phyloP scores from a whole-genome alignment of 2,113 vertebrate genomes.

The Vulpes vulpes region DNA sequence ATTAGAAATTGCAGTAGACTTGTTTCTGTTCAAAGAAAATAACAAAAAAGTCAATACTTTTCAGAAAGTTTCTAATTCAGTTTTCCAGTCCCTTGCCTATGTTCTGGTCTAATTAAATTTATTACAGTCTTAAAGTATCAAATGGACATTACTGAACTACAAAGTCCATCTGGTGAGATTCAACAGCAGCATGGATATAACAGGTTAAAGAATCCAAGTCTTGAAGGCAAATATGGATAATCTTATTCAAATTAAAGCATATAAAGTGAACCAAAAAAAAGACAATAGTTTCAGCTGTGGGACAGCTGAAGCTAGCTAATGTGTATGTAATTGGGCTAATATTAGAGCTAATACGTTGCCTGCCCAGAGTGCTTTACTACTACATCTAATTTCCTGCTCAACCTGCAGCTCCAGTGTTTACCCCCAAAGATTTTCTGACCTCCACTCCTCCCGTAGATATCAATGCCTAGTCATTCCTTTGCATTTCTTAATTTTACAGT shows the following conservation, averaged over 20 bases:
- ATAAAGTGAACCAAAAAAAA: neutral
- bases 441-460: rapidly evolving
- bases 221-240: neutral
- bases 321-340: neutral
- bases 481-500: neutral
- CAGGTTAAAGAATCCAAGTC: neutral
- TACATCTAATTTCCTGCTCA: neutral
- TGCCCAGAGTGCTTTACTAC: neutral
- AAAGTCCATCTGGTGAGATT: neutral
- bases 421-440: neutral
- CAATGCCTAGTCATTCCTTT: neutral
- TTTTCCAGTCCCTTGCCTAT: neutral
- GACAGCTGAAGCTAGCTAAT: neutral
- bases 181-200: neutral
- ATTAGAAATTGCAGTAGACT: slow-evolving; percentile 38
- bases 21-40: neutral
- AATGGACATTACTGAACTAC: neutral
- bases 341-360: neutral
- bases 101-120: neutral
- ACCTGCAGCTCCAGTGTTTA: rapidly evolving
- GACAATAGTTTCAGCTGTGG: neutral
- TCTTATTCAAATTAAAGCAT: neutral
- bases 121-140: neutral
- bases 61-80: slow-evolving; percentile 22
- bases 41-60: neutral